Conservation (phyloP, 2,113 vertebrate genomes). For the Hippoglossus stenolepis region DNA sequence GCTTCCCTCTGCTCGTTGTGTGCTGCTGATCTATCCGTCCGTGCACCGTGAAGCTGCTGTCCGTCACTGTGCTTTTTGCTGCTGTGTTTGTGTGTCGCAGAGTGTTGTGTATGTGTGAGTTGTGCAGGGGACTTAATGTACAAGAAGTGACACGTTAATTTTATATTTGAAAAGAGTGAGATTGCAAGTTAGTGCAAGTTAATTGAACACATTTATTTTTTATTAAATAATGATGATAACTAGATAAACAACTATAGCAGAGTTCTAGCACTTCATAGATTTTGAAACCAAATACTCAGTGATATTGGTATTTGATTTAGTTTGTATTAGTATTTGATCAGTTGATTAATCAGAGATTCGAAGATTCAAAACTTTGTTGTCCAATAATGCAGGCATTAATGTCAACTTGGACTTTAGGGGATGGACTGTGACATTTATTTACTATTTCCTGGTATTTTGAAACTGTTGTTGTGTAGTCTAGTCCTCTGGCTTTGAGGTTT, state of each 20-base stretch:
- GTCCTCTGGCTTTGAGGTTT: too few species aligned
- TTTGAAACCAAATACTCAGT: not conserved
- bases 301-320: too few species aligned
- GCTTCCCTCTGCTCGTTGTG: constrained; percentile 62
- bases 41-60: constrained; percentile 47
- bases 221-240: not conserved
- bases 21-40: constrained; percentile 48
- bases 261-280: not conserved
- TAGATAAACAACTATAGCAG: not conserved
- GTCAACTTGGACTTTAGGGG: too few species aligned
- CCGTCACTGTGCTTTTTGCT: constrained; percentile 40
- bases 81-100: constrained; percentile 32
- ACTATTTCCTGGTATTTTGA: too few species aligned
- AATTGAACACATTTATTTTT: not conserved
- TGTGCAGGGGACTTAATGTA: not conserved
- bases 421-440: too few species aligned
- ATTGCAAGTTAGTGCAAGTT: not conserved
- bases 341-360: too few species aligned
- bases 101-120: constrained; percentile 1
- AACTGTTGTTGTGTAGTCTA: too few species aligned
- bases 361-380: too few species aligned
- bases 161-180: constrained; percentile 2
- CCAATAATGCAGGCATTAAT: too few species aligned
- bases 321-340: too few species aligned
- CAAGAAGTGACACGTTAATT: too few species aligned